Conservation (phyloP, 2,797 vertebrate species). For the Melanotaenia pygmaea region DNA sequence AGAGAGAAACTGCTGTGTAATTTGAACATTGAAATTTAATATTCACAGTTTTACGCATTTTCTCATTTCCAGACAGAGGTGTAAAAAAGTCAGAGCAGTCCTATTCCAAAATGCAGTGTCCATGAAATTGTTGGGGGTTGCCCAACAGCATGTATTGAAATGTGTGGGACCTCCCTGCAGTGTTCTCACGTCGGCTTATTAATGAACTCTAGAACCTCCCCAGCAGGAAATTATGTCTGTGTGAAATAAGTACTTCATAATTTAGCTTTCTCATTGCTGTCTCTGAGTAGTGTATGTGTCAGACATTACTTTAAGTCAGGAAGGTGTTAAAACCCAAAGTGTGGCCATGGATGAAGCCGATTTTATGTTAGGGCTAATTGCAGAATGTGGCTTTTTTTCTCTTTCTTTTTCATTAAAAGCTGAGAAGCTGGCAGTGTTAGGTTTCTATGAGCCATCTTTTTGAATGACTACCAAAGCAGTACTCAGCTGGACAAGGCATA, state of each 20-base stretch:
- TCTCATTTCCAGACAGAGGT: slow-evolving; percentile 19
- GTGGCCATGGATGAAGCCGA: slow-evolving; percentile 8
- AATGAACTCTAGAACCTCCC: slow-evolving; percentile 37
- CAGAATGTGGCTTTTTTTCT: slow-evolving; percentile 10
- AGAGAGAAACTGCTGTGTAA: slow-evolving; percentile 34
- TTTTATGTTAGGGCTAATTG: slow-evolving; percentile 15
- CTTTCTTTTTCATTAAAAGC: slow-evolving; percentile 32
- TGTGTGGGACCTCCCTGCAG: slow-evolving; percentile 14
- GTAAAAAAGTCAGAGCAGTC: slow-evolving; percentile 27
- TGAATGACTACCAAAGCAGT: slow-evolving; percentile 68
- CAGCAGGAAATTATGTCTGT: slow-evolving; percentile 43
- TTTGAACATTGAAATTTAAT: slow-evolving; percentile 35
- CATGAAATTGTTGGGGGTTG: background rate
- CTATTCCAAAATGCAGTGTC: slow-evolving; percentile 9
- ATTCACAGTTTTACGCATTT: slow-evolving; percentile 19
- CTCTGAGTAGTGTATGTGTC: slow-evolving; percentile 5
- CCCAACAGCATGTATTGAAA: slow-evolving; percentile 26
- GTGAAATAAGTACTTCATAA: slow-evolving; percentile 54
- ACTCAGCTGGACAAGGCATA: slow-evolving; percentile 64
- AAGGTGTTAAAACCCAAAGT: slow-evolving; percentile 3
- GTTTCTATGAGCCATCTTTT: slow-evolving; percentile 64
- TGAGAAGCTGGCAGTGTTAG: slow-evolving; percentile 48
- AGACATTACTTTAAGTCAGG: slow-evolving; percentile 5
- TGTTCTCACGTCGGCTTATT: slow-evolving; percentile 52
- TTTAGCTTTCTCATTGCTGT: slow-evolving; percentile 30